Conservation (phyloP, 2,888 invertebrate genomes). For the Ormia ochracea region DNA sequence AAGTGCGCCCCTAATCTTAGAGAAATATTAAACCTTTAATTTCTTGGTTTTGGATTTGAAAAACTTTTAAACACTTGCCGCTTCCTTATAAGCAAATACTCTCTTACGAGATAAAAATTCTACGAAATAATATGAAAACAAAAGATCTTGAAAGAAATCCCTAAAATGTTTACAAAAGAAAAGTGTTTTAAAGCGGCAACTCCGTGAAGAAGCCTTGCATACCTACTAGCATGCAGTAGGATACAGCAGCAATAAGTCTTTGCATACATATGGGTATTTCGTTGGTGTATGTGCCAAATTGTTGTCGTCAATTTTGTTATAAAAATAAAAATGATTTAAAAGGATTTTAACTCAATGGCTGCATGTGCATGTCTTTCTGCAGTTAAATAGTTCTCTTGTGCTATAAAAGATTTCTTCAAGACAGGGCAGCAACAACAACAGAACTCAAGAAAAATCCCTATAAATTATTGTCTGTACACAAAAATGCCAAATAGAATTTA, state of each 20-base stretch:
- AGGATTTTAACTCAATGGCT: not conserved
- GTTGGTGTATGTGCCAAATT: not conserved
- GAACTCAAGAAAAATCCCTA: not conserved
- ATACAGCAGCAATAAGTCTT: not conserved
- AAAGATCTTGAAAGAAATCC: too few species aligned
- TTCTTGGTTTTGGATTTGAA: too few species aligned
- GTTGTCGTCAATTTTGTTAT: conserved; percentile 33
- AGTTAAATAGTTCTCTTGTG: not conserved
- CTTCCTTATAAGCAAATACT: too few species aligned
- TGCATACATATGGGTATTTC: not conserved
- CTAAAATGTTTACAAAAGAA: too few species aligned
- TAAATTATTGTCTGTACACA: conserved; percentile 42
- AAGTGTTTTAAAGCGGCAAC: not conserved
- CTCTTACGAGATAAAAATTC: too few species aligned
- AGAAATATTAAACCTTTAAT: too few species aligned
- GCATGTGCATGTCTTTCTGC: not conserved
- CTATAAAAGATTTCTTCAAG: conserved; percentile 34
- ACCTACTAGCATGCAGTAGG: not conserved
- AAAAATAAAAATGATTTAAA: conserved; percentile 38
- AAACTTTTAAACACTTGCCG: too few species aligned
- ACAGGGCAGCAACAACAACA: conserved; percentile 3
- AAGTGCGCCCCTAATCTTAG: too few species aligned
- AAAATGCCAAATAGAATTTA: conserved; percentile 49
- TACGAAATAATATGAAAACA: too few species aligned
- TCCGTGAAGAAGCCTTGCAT: not conserved